A percentile compares a stretch with the other conserved stretches of the same genome.
phyloP scores from a whole-genome alignment of 2,113 vertebrate species.

The Cephalopterus ornatus region DNA sequence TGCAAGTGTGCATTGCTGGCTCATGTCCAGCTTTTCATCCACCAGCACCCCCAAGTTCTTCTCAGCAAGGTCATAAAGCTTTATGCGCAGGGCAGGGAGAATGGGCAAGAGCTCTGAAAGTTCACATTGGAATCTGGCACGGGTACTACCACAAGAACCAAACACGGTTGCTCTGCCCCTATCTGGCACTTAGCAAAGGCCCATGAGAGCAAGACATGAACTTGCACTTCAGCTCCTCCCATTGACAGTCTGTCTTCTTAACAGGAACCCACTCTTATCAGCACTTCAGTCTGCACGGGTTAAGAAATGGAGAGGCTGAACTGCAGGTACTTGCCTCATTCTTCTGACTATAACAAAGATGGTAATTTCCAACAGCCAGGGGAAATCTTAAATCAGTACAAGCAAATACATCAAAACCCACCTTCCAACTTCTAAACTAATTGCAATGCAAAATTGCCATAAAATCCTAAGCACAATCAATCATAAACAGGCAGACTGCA shows the following conservation, averaged over 20 bases:
- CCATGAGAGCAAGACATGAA: neutral
- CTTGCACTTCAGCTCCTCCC: neutral
- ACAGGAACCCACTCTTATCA: neutral
- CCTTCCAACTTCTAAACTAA: neutral
- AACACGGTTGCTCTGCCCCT: fast-evolving
- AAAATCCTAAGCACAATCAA: neutral
- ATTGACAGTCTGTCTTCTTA: neutral
- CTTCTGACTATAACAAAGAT: neutral
- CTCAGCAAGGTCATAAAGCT: neutral
- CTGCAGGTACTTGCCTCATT: neutral
- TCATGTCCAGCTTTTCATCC: neutral
- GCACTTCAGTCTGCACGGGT: neutral
- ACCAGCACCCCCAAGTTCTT: neutral
- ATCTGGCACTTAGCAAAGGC: neutral
- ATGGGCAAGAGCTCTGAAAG: neutral
- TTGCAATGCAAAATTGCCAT: neutral
- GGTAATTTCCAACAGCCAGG: neutral
- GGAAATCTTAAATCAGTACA: neutral
- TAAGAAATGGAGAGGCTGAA: neutral
- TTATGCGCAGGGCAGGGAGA: neutral
- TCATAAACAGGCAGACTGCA: neutral
- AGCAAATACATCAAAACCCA: neutral
- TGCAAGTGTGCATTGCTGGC: neutral
- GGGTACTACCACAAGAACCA: neutral
- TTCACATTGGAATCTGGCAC: neutral